A percentile compares a stretch with the other conserved stretches of the same genome.
phyloP scores from a whole-genome alignment of 1,140 invertebrate genomes.

The Saccostrea glomerata region DNA sequence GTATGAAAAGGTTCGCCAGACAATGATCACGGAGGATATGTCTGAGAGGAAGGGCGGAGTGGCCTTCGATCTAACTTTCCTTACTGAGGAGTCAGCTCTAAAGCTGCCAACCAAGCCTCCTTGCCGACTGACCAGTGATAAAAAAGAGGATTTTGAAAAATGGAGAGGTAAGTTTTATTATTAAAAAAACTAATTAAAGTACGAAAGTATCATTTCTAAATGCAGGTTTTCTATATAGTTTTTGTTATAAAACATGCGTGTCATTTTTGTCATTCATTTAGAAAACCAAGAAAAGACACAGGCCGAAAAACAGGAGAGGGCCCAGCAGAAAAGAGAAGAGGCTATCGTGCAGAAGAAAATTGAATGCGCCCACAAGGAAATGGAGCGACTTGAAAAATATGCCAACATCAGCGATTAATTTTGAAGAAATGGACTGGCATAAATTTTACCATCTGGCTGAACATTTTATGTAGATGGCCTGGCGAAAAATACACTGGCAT shows the following conservation, averaged over 20 bases:
- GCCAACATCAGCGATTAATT: neutral
- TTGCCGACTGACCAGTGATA: neutral
- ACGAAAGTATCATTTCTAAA: neutral
- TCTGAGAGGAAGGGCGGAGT: constrained; percentile 1
- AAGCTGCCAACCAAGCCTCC: neutral
- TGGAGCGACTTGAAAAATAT: neutral
- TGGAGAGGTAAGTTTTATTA: neutral
- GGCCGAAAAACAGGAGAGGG: too few relatives aligned
- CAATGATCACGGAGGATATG: neutral
- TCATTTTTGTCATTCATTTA: neutral
- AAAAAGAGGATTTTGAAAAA: neutral
- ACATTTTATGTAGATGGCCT: too few relatives aligned
- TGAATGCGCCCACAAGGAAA: neutral
- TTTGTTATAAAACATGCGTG: too few relatives aligned
- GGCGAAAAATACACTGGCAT: too few relatives aligned
- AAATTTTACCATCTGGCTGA: too few relatives aligned
- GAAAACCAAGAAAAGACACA: neutral
- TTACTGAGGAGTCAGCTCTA: neutral
- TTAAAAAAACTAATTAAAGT: too few relatives aligned
- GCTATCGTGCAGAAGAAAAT: neutral
- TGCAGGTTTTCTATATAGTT: neutral
- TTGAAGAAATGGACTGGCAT: too few relatives aligned
- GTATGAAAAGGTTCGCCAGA: neutral
- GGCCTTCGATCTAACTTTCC: neutral
- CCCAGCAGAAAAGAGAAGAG: too few relatives aligned